phyloP scores from a whole-genome alignment of 2,113 vertebrate species.

The Phasianus colchicus region DNA sequence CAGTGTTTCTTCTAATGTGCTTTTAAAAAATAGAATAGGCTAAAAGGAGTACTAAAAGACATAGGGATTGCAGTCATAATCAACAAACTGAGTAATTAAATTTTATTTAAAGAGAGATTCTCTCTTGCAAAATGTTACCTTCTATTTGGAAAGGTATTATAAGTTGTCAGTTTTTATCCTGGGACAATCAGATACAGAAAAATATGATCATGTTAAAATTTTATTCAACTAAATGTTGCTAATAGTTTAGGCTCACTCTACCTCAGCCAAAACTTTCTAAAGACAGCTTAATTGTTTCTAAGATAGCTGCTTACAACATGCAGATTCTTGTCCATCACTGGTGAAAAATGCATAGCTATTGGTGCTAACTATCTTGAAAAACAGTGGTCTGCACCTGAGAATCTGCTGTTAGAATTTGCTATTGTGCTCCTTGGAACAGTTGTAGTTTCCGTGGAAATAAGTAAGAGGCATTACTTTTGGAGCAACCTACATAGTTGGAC shows the following conservation, averaged over 20 bases:
- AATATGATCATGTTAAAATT: background rate
- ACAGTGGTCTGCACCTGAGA: too few species aligned
- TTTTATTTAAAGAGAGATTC: background rate
- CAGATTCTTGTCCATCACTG: too few species aligned
- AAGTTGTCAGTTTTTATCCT: background rate
- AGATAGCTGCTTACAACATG: background rate
- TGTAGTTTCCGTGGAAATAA: too few species aligned
- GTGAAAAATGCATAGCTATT: too few species aligned
- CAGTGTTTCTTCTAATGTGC: background rate
- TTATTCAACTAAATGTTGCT: background rate
- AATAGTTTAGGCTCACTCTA: background rate
- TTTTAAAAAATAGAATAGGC: background rate
- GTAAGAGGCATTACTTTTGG: too few species aligned
- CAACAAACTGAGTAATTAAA: background rate
- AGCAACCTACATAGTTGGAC: background rate
- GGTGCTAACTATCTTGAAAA: too few species aligned
- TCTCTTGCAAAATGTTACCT: background rate
- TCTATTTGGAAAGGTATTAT: background rate
- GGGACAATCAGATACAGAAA: background rate
- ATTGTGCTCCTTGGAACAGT: too few species aligned
- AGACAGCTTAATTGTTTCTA: background rate
- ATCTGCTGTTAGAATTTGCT: too few species aligned
- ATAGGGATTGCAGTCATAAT: background rate
- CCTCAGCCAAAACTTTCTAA: background rate
- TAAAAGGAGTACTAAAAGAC: background rate